Evolutionary conservation across 2,113 vertebrate genomes (phyloP).

Genomic region (Meleagris gallopavo): DNA sequence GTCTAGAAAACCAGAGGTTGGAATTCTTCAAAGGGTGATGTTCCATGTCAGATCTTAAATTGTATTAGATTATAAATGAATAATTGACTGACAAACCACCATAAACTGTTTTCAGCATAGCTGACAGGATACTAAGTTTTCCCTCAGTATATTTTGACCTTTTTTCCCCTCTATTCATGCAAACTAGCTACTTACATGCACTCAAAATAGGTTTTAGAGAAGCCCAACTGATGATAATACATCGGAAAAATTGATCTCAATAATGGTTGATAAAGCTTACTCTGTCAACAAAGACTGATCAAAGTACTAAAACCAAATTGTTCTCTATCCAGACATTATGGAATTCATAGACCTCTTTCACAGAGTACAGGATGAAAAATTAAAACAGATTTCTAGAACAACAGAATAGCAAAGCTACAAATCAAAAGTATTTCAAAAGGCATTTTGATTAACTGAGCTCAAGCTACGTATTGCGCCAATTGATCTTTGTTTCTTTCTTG

Average conservation of each 20-base stretch:
- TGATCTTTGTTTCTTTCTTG: constrained; percentile 25
- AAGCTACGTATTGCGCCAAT: neutral
- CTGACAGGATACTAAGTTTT: neutral
- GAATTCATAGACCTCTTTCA: constrained; percentile 27
- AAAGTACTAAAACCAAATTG: constrained; percentile 28
- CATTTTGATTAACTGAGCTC: constrained; percentile 37
- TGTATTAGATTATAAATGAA: neutral
- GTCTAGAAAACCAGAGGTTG: neutral
- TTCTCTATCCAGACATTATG: neutral
- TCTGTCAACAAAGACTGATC: constrained; percentile 25
- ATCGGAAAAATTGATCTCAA: constrained; percentile 5
- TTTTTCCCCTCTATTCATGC: neutral
- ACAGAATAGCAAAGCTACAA: constrained; percentile 46
- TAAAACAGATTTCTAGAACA: constrained; percentile 51
- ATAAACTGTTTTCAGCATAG: neutral
- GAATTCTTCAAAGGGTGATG: neutral
- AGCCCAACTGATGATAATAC: neutral
- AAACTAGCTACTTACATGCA: neutral
- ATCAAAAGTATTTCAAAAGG: constrained; percentile 56
- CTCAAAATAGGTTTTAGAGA: neutral
- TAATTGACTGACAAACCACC: neutral
- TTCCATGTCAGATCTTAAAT: neutral
- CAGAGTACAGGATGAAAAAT: constrained; percentile 28
- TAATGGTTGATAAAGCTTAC: constrained; percentile 24
- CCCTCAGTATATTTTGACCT: neutral